Evolutionary conservation across 2,888 invertebrate genomes (phyloP).

Genomic region (Podotricha telesiphe): DNA sequence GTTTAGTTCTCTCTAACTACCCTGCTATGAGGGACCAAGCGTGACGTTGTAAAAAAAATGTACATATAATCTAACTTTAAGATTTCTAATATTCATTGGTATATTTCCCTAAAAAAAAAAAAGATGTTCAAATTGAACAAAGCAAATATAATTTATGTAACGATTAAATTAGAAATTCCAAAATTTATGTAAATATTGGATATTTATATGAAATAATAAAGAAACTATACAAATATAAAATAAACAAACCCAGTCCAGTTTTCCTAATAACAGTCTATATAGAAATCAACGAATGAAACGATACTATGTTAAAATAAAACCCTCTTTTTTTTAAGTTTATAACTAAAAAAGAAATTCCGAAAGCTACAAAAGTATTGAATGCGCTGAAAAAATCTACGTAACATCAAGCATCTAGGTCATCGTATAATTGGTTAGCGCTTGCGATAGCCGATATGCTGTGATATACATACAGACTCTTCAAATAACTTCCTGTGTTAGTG

Average conservation of each 20-base stretch:
- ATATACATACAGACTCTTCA: constrained; percentile 6
- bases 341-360: not conserved
- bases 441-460: constrained; percentile 21
- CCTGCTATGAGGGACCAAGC: too few species aligned
- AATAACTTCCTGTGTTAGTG: constrained; percentile 6
- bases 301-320: not conserved
- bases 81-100: too few species aligned
- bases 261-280: not conserved
- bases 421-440: constrained; percentile 25
- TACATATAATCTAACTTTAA: too few species aligned
- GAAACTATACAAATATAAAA: too few species aligned
- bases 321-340: not conserved
- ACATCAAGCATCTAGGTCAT: constrained; percentile 27
- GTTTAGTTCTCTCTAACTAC: too few species aligned
- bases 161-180: too few species aligned
- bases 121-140: too few species aligned
- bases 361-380: constrained; percentile 20
- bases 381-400: constrained; percentile 19
- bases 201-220: too few species aligned
- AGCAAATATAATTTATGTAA: too few species aligned
- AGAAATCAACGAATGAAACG: not conserved
- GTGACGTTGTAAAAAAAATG: too few species aligned
- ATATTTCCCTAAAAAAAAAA: too few species aligned
- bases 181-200: too few species aligned
- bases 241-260: not conserved